These are phyloP conservation scores for Torymus auratus DNA, from an alignment of 2,888 invertebrate genomes.

Conservation along the genomic window DNA sequence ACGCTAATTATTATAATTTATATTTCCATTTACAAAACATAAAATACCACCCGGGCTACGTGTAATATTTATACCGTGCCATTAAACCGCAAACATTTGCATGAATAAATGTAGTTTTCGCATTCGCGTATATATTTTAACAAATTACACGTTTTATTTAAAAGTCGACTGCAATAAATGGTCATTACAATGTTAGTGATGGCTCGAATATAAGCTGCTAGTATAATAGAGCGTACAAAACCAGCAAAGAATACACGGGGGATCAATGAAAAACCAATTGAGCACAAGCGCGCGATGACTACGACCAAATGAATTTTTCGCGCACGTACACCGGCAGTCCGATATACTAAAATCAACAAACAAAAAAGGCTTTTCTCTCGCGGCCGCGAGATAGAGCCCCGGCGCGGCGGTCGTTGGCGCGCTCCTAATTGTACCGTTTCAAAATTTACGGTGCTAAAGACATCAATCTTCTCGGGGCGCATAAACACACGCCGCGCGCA, in stretches of 20 bases:
- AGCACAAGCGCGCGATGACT: constrained; percentile 6
- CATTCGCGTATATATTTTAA: too few species aligned
- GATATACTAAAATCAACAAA: constrained; percentile 20
- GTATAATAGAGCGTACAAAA: too few species aligned
- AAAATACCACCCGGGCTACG: too few species aligned
- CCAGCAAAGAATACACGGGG: neutral
- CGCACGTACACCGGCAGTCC: neutral
- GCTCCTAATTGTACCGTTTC: constrained; percentile 43
- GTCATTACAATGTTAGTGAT: constrained; percentile 28
- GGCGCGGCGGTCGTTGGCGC: neutral
- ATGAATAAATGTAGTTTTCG: too few species aligned
- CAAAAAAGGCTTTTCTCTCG: neutral
- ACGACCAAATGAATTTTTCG: neutral
- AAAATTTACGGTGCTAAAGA: constrained; percentile 34
- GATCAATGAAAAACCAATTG: constrained; percentile 1
- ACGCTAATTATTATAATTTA: too few species aligned
- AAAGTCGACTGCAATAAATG: neutral
- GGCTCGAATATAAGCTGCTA: neutral
- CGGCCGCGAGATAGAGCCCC: too few species aligned
- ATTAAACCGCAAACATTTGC: too few species aligned
- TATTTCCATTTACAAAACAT: too few species aligned
- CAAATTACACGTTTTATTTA: too few species aligned
- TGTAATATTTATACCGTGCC: too few species aligned
- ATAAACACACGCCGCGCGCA: neutral
- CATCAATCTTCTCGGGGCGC: constrained; percentile 36